Conservation (phyloP, 1,140 invertebrate genomes). For the Trachymyrmex septentrionalis region DNA sequence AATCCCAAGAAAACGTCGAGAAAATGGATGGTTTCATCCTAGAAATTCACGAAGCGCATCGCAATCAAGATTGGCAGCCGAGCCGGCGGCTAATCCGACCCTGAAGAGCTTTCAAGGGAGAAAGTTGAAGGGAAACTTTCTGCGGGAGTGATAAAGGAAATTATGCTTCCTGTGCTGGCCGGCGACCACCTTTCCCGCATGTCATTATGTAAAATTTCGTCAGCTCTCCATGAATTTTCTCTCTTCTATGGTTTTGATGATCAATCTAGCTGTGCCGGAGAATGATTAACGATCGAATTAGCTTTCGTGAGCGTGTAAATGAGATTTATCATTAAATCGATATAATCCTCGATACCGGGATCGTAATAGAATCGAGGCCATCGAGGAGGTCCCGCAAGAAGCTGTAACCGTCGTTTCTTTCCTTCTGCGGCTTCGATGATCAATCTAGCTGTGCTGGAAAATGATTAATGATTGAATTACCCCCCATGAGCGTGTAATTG, state of each 20-base stretch:
- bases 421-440: constrained; percentile 2
- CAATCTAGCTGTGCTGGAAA: constrained; percentile 8
- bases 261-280: constrained; percentile 13
- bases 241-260: background rate
- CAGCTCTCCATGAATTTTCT: background rate
- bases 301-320: constrained; percentile 6
- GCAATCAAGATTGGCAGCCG: constrained; percentile 49
- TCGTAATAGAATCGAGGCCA: background rate
- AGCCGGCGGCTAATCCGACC: constrained; percentile 19
- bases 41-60: background rate
- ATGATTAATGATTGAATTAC: constrained; percentile 49
- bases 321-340: constrained; percentile 19
- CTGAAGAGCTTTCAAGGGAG: constrained; percentile 33
- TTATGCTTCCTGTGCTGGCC: background rate
- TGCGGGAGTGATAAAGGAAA: constrained; percentile 24
- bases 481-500: constrained; percentile 4
- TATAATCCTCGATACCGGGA: background rate
- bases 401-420: background rate
- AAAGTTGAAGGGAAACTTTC: constrained; percentile 37
- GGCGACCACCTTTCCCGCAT: background rate
- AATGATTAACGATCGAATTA: constrained; percentile 50
- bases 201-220: background rate
- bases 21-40: constrained; percentile 36
- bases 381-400: background rate
- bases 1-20: background rate